Evolutionary conservation across 2,888 invertebrate genomes (phyloP).

Genomic region (Mechanitis messenoides): DNA sequence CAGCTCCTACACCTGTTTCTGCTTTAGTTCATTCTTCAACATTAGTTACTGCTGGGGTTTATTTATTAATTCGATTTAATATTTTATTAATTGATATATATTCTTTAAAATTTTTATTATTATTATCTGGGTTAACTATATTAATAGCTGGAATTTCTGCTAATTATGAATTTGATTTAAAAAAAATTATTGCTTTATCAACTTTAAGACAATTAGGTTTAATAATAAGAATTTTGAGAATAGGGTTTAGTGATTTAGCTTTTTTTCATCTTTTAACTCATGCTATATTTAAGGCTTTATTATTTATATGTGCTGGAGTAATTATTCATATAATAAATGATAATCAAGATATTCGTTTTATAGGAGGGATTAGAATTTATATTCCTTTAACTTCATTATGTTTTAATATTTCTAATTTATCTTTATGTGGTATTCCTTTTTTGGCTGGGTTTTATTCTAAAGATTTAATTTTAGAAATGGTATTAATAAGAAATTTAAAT

Average conservation of each 20-base stretch:
- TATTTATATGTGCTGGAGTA: constrained; percentile 83
- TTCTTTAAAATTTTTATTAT: constrained; percentile 69
- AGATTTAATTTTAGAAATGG: constrained; percentile 78
- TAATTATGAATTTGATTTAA: constrained; percentile 82
- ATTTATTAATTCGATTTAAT: constrained; percentile 84
- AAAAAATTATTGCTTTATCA: constrained; percentile 87
- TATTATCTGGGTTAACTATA: constrained; percentile 76
- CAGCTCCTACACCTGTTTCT: constrained; percentile 81
- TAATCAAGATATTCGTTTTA: constrained; percentile 82
- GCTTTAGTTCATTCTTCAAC: constrained; percentile 81
- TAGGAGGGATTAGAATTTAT: constrained; percentile 66
- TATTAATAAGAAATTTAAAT: constrained; percentile 72
- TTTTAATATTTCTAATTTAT: constrained; percentile 77
- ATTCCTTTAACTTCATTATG: constrained; percentile 73
- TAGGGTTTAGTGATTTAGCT: constrained; percentile 73
- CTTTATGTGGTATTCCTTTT: constrained; percentile 80
- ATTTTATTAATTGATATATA: constrained; percentile 56
- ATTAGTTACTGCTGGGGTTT: constrained; percentile 85
- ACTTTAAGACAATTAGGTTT: constrained; percentile 85
- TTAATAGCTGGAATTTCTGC: constrained; percentile 78
- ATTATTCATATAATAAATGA: constrained; percentile 80
- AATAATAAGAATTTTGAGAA: constrained; percentile 80
- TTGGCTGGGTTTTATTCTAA: constrained; percentile 81
- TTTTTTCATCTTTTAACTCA: constrained; percentile 85
- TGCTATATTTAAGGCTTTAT: constrained; percentile 85